Evolutionary conservation across 2,113 vertebrate species (phyloP).

Genomic region (Lampris megalopsis): DNA sequence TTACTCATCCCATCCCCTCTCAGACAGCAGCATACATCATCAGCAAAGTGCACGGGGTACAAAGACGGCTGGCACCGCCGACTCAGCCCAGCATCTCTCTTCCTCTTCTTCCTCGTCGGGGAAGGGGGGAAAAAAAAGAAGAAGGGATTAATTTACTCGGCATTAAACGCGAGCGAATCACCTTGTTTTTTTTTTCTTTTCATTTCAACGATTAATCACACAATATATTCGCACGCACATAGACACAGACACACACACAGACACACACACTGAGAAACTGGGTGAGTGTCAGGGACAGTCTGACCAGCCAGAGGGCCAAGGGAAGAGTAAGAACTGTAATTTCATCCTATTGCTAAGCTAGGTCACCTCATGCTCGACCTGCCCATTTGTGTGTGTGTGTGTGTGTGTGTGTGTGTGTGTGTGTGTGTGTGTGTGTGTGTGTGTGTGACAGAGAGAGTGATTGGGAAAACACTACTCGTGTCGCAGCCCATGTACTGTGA

Average conservation of each 20-base stretch:
- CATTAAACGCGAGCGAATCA: conserved; percentile 60
- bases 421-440: background rate
- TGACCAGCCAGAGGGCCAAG: conserved; percentile 71
- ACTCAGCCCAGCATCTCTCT: conserved; percentile 63
- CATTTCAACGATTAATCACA: background rate
- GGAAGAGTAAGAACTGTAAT: conserved; percentile 61
- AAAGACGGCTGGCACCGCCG: conserved; percentile 67
- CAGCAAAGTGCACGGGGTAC: conserved; percentile 58
- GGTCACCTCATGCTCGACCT: conserved; percentile 73
- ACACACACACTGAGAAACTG: conserved; percentile 20
- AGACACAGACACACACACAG: conserved; percentile 11
- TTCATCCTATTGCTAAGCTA: conserved; percentile 64
- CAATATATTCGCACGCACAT: conserved; percentile 7
- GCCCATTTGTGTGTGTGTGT: conserved; percentile 28
- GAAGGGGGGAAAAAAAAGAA: background rate
- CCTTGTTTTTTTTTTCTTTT: conserved; percentile 29
- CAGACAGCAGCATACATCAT: conserved; percentile 69
- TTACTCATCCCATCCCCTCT: conserved; percentile 58
- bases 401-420: conserved; percentile 20
- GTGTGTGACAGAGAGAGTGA: conserved; percentile 17
- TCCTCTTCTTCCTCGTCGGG: conserved; percentile 43
- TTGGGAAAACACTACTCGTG: background rate
- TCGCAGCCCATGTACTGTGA: too few relatives aligned
- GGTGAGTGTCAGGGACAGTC: conserved; percentile 66
- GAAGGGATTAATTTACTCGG: conserved; percentile 70